Conservation (phyloP, 2,113 vertebrate genomes). For the Passerina amoena region DNA sequence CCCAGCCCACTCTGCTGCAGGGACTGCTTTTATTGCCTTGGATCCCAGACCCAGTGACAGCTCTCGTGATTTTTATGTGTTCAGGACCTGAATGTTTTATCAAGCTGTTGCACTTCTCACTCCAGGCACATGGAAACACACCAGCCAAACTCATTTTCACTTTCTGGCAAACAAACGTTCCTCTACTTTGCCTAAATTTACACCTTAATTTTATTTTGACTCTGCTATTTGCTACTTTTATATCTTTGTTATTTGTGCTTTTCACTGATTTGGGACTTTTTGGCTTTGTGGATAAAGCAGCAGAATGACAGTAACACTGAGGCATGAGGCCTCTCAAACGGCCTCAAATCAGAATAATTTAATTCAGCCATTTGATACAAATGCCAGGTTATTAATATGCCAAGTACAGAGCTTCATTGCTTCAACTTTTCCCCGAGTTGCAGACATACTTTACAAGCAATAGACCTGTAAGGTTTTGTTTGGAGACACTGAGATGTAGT, state of each 20-base stretch:
- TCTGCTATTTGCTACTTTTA: background rate
- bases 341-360: background rate
- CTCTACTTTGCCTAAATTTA: background rate
- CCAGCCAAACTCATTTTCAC: background rate
- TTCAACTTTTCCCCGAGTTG: background rate
- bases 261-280: background rate
- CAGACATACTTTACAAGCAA: background rate
- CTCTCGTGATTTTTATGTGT: background rate
- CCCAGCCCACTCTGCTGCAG: background rate
- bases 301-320: background rate
- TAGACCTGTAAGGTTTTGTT: slow-evolving; percentile 50
- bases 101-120: background rate
- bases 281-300: background rate
- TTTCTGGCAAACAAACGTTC: background rate
- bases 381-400: background rate
- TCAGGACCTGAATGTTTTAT: background rate
- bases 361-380: background rate
- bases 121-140: background rate
- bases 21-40: background rate
- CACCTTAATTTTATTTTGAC: background rate
- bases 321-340: background rate
- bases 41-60: background rate
- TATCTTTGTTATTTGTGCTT: background rate
- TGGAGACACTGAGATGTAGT: background rate
- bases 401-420: background rate